Conservation (phyloP, 2,888 invertebrate species). For the Microplitis deprimator region DNA sequence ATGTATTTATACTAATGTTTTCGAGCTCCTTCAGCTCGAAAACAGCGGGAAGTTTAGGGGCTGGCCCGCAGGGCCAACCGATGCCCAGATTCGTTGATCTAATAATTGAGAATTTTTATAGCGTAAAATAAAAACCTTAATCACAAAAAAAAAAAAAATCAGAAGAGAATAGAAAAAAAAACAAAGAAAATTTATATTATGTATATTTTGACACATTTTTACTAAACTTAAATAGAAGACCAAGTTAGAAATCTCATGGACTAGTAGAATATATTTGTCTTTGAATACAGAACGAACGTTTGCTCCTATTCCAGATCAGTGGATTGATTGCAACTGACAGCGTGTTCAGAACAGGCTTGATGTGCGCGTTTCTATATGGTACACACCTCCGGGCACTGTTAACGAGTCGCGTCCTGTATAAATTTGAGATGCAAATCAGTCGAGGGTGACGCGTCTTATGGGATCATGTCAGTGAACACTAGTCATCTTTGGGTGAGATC, state of each 20-base stretch:
- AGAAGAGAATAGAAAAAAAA: too few relatives aligned
- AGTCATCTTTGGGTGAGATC: conserved; percentile 21
- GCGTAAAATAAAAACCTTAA: too few relatives aligned
- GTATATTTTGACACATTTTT: background rate
- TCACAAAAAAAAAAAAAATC: too few relatives aligned
- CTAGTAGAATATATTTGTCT: conserved; percentile 18
- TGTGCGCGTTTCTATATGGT: conserved; percentile 26
- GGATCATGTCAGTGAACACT: conserved; percentile 29
- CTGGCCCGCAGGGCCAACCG: too few relatives aligned
- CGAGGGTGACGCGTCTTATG: conserved; percentile 37
- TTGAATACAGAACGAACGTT: conserved; percentile 28
- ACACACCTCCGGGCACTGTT: conserved; percentile 34
- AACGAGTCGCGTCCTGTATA: conserved; percentile 43
- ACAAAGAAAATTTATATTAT: too few relatives aligned
- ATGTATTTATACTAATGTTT: too few relatives aligned
- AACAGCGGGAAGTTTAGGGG: too few relatives aligned
- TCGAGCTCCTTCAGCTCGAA: too few relatives aligned
- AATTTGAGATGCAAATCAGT: conserved; percentile 42
- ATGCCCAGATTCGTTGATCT: too few relatives aligned
- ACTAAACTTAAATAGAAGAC: conserved; percentile 8
- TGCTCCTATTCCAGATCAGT: conserved; percentile 35
- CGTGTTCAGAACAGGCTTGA: conserved; percentile 30
- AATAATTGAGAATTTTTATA: too few relatives aligned
- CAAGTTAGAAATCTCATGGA: conserved; percentile 19
- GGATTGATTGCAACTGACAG: conserved; percentile 43